phyloP scores from a whole-genome alignment of 2,797 vertebrate genomes.

The Chanos chanos region DNA sequence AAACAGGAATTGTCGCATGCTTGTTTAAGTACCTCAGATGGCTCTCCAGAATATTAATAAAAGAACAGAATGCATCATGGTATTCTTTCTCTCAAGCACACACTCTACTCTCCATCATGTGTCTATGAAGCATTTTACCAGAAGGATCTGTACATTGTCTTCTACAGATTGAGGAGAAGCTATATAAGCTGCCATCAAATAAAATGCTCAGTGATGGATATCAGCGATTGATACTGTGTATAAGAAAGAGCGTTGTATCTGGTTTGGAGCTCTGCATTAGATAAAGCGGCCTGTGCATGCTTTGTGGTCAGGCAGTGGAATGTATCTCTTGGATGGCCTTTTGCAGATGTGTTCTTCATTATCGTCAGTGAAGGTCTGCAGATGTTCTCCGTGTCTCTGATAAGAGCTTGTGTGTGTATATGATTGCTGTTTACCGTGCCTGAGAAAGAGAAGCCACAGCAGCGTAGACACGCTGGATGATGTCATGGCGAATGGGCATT shows the following conservation, averaged over 20 bases:
- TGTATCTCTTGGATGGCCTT: too few relatives aligned
- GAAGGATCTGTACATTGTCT: background rate
- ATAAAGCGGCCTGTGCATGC: background rate
- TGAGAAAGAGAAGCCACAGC: background rate
- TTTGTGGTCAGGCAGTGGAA: background rate
- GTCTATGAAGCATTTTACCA: background rate
- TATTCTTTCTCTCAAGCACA: background rate
- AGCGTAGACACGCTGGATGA: background rate
- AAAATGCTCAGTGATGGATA: too few relatives aligned
- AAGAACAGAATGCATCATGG: constrained; percentile 1
- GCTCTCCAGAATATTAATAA: constrained; percentile 1
- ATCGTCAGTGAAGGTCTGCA: background rate
- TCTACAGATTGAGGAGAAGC: background rate
- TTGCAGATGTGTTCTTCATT: background rate
- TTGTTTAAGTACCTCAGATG: background rate
- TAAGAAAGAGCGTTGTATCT: too few relatives aligned
- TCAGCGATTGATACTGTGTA: too few relatives aligned
- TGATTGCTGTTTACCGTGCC: background rate
- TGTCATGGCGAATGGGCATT: constrained; percentile 31
- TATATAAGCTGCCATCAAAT: background rate
- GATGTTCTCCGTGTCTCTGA: background rate
- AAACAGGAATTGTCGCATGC: background rate
- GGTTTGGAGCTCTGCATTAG: background rate
- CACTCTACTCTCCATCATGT: constrained; percentile 5
- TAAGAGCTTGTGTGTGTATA: background rate